Evolutionary conservation across 2,888 invertebrate genomes (phyloP), one percentile per base, ranked within the genome.

Genomic region (Hofmannophila pseudospretella): DNA sequence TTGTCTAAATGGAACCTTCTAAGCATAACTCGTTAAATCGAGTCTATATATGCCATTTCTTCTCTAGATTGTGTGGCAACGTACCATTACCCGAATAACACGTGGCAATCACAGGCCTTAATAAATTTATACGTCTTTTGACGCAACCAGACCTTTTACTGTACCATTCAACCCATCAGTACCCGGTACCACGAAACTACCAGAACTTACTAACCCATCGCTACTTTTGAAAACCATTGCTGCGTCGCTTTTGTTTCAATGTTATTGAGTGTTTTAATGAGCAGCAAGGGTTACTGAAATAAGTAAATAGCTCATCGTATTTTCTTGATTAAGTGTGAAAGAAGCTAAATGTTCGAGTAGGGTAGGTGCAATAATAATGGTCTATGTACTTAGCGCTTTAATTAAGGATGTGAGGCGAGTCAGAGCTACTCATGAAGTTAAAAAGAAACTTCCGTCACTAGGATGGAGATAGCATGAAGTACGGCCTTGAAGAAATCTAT

Each of bases 71-170:
- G 23, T 23, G 23, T 23, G 23, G 23, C 23, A n/a, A n/a, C 8
- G 23, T n/a, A 23, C 23, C 23, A 23, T 23, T 20, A 20, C 23
- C 23, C 8, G 2, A n/a, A 23, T 23, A 23, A 2, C 23, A n/a
- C 4, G n/a, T 23, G 11, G 28, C 34, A 28, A 34, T 34, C 28
- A 10, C 19, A 27, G 4, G 23, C 23, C 34, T 34, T 34, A 34
- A 34, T 34, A 34, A 27, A 34, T 34, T 28, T 27, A 34, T 28
- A 20, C 34, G 28, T 28, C 27, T 34, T 34, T 34, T 34, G 34
- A 34, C 34, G 27, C 27, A 14, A 26, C 26, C 27, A 5, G 26
- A 8, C 34, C 28, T 28, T 34, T 34, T 34, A 34, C 34, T 28
- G 11, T 12, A 19, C 3, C 20, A 1, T 28, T 34, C 19, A 28